phyloP scores from a whole-genome alignment of 2,113 vertebrate species.

The Microcebus jonahi region DNA sequence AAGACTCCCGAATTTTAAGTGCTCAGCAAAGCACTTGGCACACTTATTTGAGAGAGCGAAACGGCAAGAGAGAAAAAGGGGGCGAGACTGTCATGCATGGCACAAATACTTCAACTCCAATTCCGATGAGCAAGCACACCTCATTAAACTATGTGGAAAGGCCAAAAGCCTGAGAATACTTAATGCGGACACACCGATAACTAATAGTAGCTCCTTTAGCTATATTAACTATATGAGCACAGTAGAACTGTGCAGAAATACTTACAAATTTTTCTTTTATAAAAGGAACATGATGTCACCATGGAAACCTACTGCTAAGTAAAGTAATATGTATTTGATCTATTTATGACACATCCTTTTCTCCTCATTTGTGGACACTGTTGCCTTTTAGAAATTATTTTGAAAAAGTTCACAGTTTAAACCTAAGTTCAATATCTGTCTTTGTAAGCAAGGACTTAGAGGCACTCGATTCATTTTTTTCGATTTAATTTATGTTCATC shows the following conservation, averaged over 20 bases:
- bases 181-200: not conserved
- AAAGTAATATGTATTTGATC: slow-evolving; percentile 68
- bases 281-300: slow-evolving; percentile 62
- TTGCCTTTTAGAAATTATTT: slow-evolving; percentile 62
- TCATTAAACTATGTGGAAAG: not conserved
- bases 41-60: not conserved
- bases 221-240: not conserved
- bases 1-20: not conserved
- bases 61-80: not conserved
- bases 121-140: not conserved
- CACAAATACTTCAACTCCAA: not conserved
- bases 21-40: slow-evolving; percentile 1
- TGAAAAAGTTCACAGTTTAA: slow-evolving; percentile 19
- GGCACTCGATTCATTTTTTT: not conserved
- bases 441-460: not conserved
- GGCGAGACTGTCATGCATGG: not conserved
- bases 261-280: slow-evolving; percentile 66
- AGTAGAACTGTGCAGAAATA: not conserved
- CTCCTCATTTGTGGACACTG: slow-evolving; percentile 34
- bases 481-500: not conserved
- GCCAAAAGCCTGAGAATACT: not conserved
- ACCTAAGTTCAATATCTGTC: not conserved
- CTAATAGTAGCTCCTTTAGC: not conserved
- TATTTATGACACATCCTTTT: slow-evolving; percentile 66
- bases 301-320: slow-evolving; percentile 73